Evolutionary conservation across 2,888 invertebrate species (phyloP), one percentile per base, ranked within the genome.

Genomic region (Oscheius sp.): DNA sequence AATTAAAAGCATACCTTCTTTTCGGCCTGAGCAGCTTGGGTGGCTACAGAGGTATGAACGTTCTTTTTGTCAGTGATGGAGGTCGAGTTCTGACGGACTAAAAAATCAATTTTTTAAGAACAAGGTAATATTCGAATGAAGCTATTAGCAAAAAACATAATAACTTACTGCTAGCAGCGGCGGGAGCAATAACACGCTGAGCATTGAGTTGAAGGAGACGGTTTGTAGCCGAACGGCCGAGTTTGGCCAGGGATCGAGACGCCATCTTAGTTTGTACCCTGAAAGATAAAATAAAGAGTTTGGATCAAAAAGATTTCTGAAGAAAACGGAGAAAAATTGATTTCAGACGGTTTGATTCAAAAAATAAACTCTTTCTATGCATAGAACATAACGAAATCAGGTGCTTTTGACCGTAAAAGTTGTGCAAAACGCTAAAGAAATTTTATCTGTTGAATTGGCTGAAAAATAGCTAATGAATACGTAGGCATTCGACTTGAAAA

Each of bases 201-300:
- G 70, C 77, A 65, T 76, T 77, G 68, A 73, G 72, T 72, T 79
- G 79, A 69, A 79, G 75, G 61, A 81, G 78, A 63, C 81, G 79
- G 64, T 65, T 53, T 33, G 81, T 74, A 52, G 79, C 81, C 75
- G 72, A 65, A 57, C 81, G 78, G 71, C 81, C 74, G 69, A 81
- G 61, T 67, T 74, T 71, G 70, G 77, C 81, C 70, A 78, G 65
- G 65, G 81, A 74, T 72, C 79, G 79, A 55, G 81, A 76, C 70
- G 81, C 81, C 81, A 81, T 81, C 66, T 57, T 66, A 55, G 66
- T 61, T 61, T 61, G 66, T 66, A 66, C 66, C 66, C 66, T 50
- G 23, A 34, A 65, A 63, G n/a, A 23, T 45, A 46, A 61, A 46
- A 17, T 42, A 3, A 42, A 42, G 17, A 42, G 17, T n/a, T 42